phyloP scores from a whole-genome alignment of 2,797 vertebrate species.

The Cyprinodon diabolis region DNA sequence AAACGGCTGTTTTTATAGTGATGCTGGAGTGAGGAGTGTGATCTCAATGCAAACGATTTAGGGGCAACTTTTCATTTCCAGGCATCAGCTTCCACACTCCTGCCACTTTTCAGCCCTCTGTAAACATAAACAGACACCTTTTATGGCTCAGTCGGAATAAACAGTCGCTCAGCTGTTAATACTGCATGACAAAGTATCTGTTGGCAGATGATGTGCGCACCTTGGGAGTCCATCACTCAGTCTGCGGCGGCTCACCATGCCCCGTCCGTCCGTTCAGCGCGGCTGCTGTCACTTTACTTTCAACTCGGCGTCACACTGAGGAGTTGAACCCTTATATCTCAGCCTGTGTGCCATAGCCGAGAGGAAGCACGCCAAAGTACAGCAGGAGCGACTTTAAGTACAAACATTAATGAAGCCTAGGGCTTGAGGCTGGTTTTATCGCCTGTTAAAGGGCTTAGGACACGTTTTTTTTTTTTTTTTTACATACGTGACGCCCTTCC shows the following conservation, averaged over 20 bases:
- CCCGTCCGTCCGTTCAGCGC: constrained; percentile 42
- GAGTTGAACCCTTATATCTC: constrained; percentile 65
- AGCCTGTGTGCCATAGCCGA: constrained; percentile 30
- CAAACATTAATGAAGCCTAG: constrained; percentile 25
- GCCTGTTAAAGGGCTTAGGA: constrained; percentile 81
- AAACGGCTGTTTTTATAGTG: constrained; percentile 23
- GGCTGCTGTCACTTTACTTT: constrained; percentile 82
- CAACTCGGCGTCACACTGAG: constrained; percentile 69
- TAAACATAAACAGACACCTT: constrained; percentile 32
- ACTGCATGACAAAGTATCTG: constrained; percentile 40
- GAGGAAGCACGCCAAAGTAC: constrained; percentile 54
- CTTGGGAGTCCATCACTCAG: constrained; percentile 66
- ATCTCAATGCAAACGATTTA: constrained; percentile 45
- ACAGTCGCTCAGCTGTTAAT: constrained; percentile 10
- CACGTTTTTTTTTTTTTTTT: constrained; percentile 58
- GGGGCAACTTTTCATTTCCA: constrained; percentile 62
- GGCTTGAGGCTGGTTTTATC: constrained; percentile 72
- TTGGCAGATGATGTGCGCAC: constrained; percentile 56
- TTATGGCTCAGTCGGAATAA: neutral
- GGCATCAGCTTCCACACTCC: constrained; percentile 17
- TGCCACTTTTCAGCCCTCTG: constrained; percentile 28
- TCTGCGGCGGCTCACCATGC: constrained; percentile 67
- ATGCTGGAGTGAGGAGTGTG: constrained; percentile 54
- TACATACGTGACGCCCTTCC: constrained; percentile 78
- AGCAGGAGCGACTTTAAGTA: constrained; percentile 64